Conservation (phyloP, 2,888 invertebrate genomes). For the Lochmaea crataegi region DNA sequence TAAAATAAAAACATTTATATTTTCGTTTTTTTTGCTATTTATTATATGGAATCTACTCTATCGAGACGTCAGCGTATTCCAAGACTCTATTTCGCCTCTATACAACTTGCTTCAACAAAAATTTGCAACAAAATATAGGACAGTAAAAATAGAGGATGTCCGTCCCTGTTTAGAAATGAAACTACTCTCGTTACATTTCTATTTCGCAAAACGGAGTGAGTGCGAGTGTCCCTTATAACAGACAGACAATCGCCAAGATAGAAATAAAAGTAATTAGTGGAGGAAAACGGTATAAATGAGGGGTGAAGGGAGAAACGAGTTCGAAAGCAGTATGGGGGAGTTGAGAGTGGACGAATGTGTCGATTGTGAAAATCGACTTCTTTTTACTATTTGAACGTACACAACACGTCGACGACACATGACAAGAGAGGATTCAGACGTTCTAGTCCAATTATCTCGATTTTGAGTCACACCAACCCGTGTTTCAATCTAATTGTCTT, state of each 20-base stretch:
- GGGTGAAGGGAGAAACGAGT: background rate
- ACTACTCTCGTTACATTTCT: constrained; percentile 6
- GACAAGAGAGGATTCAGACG: constrained; percentile 16
- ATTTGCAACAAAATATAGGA: background rate
- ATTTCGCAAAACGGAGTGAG: constrained; percentile 7
- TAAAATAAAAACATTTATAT: no score
- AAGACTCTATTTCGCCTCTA: no score
- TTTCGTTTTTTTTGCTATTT: no score
- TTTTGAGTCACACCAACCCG: background rate
- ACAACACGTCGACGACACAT: constrained; percentile 18
- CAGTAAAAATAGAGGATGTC: background rate
- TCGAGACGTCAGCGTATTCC: no score
- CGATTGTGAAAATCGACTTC: constrained; percentile 31
- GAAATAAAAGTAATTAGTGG: constrained; percentile 49
- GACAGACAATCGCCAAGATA: constrained; percentile 43
- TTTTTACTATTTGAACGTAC: constrained; percentile 14
- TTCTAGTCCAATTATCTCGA: constrained; percentile 26
- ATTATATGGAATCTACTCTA: no score
- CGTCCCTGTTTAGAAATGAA: constrained; percentile 4
- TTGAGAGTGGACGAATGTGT: constrained; percentile 31
- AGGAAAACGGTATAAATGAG: constrained; percentile 23
- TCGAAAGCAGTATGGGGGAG: background rate
- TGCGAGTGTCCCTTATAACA: constrained; percentile 19
- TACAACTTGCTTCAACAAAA: no score
- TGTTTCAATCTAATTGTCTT: constrained; percentile 1